Percentiles rank a stretch among this genome's conserved stretches.
Conservation (phyloP, 2,113 vertebrate species). For the Crypturellus undulatus region DNA sequence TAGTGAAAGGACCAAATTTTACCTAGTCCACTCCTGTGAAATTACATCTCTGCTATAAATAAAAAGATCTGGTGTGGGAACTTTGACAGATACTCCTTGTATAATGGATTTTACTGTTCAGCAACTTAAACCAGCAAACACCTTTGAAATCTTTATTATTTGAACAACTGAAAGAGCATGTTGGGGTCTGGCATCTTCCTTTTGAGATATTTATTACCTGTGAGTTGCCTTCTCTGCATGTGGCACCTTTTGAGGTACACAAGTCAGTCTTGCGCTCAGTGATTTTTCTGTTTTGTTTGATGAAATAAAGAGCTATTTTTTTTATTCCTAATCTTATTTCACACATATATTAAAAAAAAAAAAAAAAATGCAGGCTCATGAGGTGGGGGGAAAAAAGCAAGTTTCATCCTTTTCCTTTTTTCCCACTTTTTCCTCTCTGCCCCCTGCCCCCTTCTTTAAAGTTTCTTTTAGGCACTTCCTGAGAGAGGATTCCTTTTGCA, state of each 20-base stretch:
- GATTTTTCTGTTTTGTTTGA: not conserved
- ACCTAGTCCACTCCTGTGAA: not conserved
- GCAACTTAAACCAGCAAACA: not conserved
- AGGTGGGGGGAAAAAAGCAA: not conserved
- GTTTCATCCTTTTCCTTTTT: rapidly evolving
- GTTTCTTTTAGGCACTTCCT: not conserved
- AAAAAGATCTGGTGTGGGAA: not conserved
- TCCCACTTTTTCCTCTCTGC: not conserved
- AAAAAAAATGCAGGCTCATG: not conserved
- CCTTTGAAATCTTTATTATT: not conserved
- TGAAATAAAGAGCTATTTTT: not conserved
- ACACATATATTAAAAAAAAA: not conserved
- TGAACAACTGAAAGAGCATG: not conserved
- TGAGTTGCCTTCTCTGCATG: not conserved
- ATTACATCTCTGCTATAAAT: not conserved
- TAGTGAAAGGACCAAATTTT: not conserved
- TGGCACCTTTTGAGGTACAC: not conserved
- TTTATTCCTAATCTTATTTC: not conserved
- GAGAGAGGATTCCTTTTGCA: not conserved
- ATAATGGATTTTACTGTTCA: not conserved
- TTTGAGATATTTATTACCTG: not conserved
- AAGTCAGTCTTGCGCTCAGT: rapidly evolving
- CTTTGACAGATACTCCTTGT: not conserved
- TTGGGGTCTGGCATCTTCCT: not conserved
- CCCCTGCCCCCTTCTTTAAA: rapidly evolving